A percentile compares a stretch with the other conserved stretches of the same genome.
These are phyloP conservation scores for Asteroscopus sphinx DNA, from an alignment of 2,888 invertebrate species.

Conservation along the genomic window DNA sequence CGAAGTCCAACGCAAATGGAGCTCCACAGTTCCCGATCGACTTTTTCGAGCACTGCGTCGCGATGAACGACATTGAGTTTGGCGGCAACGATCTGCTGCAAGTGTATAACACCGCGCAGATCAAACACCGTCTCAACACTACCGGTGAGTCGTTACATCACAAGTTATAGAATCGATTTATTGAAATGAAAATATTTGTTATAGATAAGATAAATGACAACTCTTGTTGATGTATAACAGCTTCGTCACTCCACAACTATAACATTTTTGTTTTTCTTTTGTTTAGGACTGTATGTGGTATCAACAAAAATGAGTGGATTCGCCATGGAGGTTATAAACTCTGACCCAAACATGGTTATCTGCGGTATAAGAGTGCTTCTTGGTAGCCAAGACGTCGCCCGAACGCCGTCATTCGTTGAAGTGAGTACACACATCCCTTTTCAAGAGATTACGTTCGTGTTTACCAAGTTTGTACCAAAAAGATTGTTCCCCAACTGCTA, in stretches of 20 bases:
- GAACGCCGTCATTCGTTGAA: conserved; percentile 94
- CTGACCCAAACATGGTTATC: conserved; percentile 96
- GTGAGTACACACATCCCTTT: conserved; percentile 69
- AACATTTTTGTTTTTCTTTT: not conserved
- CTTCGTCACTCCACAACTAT: not conserved
- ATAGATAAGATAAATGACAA: too few relatives aligned
- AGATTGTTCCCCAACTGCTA: too few relatives aligned
- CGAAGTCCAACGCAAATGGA: conserved; percentile 87
- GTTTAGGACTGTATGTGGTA: conserved; percentile 96
- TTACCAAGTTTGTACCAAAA: too few relatives aligned
- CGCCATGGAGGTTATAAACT: conserved; percentile 95
- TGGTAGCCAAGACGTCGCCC: conserved; percentile 94
- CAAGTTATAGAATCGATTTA: too few relatives aligned
- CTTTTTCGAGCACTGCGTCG: conserved; percentile 98
- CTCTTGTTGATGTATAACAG: too few relatives aligned
- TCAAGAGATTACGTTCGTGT: too few relatives aligned
- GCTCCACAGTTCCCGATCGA: conserved; percentile 96
- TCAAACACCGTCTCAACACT: conserved; percentile 97
- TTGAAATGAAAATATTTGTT: too few relatives aligned
- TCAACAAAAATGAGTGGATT: conserved; percentile 97
- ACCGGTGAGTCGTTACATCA: conserved; percentile 74
- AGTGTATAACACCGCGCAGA: conserved; percentile 97
- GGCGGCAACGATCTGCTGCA: conserved; percentile 98
- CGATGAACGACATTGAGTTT: conserved; percentile 97
- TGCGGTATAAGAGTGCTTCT: conserved; percentile 96